Evolutionary conservation across 2,797 vertebrate species (phyloP), one percentile per base, ranked within the genome.

Genomic region (Bovichtus diacanthus): DNA sequence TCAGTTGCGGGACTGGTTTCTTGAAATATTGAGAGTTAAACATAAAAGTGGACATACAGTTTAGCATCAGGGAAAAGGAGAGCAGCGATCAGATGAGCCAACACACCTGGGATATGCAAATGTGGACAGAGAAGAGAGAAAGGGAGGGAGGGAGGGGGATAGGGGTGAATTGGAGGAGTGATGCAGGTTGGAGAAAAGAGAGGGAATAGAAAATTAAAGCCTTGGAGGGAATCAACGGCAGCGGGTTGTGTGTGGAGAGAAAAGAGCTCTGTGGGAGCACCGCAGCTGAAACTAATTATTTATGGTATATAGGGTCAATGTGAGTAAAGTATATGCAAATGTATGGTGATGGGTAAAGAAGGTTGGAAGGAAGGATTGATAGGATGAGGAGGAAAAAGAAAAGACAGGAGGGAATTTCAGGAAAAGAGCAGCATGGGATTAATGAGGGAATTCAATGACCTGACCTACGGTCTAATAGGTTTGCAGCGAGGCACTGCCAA

Each of bases 61-160:
- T 63, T 31, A 61, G 19, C 8, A 69, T 43, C 39, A 47, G 23
- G 38, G 27, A 62, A 68, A 36, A 53, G 23, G 0, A 75, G 49
- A 38, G 23, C n/a, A 61, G 46, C 29, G 39, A 71, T 80, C 5
- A 18, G 61, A 68, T 74, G 47, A 68, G 54, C 21, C 9, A 56
- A 64, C 68, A 80, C 86, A 81, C 70, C 80, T 78, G 88, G 84
- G 82, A 84, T 80, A 90, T 88, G 80, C 44, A 82, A 79, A 89
- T 85, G 19, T 27, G 8, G 27, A 36, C 38, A 3, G 31, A 56
- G 5, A 46, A 43, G 18, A 67, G 18, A 12, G 31, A 9, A 31
- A 53, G 19, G 16, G 61, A 44, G 34, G 43, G 58, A 51, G 25
- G 38, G 50, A 74, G 62, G 62, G 46, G 69, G 23, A 60, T 56